Base-by-base conservation (phyloP, 2,888 invertebrate species). In the Microdon myrmicae region DNA sequence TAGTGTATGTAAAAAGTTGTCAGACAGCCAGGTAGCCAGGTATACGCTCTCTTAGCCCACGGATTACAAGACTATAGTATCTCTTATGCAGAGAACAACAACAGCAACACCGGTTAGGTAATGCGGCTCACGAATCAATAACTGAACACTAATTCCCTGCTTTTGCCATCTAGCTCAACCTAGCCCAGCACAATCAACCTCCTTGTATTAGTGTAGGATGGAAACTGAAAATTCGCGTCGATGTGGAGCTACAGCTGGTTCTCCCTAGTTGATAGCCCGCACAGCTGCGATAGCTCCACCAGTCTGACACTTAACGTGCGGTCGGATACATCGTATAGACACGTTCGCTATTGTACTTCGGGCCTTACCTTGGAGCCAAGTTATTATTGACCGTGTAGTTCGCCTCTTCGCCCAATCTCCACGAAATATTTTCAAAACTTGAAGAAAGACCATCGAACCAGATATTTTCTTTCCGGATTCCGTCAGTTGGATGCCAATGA, bases 281-380 rank as follows among this genome's bases (percentile, higher is more conserved):
- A 64, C 58, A 53, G 34, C 45, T 58, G 58, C 56, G 51, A 51
- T 51, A 58, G 45, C 31, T 53, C 31, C 51, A 53, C 23, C 58
- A 68, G 68, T 68, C 68, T 55, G 68, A 55, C 60, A 67, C 53
- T 67, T 67, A 59, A 54, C 67, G 68, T 64, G 67, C 67, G 64
- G 55, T 55, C 49, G 67, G 53, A 55, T 56, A 67, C 58, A 67
- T 61, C 67, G 51, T n/a, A n/a, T n/a, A n/a, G n/a, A n/a, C n/a
- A n/a, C n/a, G n/a, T n/a, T n/a, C n/a, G n/a, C n/a, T n/a, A n/a
- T n/a, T n/a, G n/a, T n/a, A n/a, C n/a, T n/a, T n/a, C n/a, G n/a
- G n/a, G n/a, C n/a, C n/a, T n/a, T n/a, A n/a, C n/a, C n/a, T n/a
- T n/a, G n/a, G n/a, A n/a, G n/a, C n/a, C n/a, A n/a, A n/a, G n/a